Evolutionary conservation across 2,797 vertebrate species (phyloP), one percentile per base, ranked within the genome.

Genomic region (Muraenolepis orangiensis): DNA sequence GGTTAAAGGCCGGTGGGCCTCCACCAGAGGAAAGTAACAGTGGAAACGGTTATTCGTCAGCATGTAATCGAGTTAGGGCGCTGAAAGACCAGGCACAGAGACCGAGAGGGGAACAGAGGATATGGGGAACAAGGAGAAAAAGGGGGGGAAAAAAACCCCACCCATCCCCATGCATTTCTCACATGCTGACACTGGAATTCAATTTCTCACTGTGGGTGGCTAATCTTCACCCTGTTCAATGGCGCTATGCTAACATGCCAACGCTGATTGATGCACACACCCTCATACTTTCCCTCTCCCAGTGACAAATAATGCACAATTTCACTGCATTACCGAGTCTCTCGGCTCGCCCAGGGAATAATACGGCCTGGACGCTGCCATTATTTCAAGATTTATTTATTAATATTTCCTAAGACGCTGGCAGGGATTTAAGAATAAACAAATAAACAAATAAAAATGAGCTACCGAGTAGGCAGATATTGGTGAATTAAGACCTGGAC

Each of bases 371-470:
- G 83, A 90, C 84, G 79, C 74, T 69, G 77, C 83, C 81, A 79
- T 85, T 86, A 86, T 77, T 85, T 85, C 80, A 74, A 85, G 81
- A 84, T 88, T 90, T 90, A 90, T 92, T 87, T 88, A 90, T 90
- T 88, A 89, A 88, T 89, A 87, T 91, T 84, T 85, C 82, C 84
- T 87, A 88, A 88, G 85, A 86, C 84, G 78, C 78, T 75, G 75
- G 76, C 80, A 74, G 81, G 84, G 86, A 91, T 87, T n/a, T n/a
- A 72, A 64, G 57, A 57, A 31, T 14, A 57, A 30, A 72, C 79
- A 84, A 83, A 79, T 78, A 74, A 69, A 40, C 1, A 66, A 71
- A 87, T 81, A 83, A 85, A 84, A 46, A 71, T 85, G 82, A 84
- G 82, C 75, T 74, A 79, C 69, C 13, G 85, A 85, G 78, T 81